Conservation (phyloP, 2,888 invertebrate species). For the Pseudolycoriella hygida region DNA sequence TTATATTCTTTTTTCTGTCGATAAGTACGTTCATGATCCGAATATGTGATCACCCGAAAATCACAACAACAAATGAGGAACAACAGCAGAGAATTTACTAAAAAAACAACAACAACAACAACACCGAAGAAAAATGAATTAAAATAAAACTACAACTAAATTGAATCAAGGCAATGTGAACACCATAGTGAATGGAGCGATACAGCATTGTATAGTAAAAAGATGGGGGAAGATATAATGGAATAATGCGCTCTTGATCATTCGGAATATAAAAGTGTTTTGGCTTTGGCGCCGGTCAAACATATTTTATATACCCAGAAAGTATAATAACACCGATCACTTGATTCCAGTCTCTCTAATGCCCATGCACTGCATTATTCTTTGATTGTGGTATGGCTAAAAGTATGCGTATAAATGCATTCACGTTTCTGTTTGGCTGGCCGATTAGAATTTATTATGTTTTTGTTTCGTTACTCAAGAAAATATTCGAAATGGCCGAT, state of each 20-base stretch:
- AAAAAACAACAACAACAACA: neutral
- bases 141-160: slow-evolving; percentile 1
- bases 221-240: neutral
- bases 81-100: neutral
- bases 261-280: neutral
- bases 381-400: no score
- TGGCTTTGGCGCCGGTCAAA: neutral
- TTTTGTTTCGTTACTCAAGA: no score
- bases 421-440: no score
- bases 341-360: no score
- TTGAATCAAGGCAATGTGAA: neutral
- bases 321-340: no score
- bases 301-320: neutral
- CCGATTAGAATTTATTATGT: no score
- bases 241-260: neutral
- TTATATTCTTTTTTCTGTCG: neutral
- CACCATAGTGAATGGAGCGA: no score
- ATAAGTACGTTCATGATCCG: no score
- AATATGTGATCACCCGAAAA: neutral
- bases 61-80: neutral
- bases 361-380: no score
- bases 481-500: no score
- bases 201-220: neutral
- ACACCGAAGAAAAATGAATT: neutral
- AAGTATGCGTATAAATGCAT: no score